Evolutionary conservation across 2,797 vertebrate genomes (phyloP), one percentile per base, ranked within the genome.

Genomic region (Hoplostethus mediterraneus): DNA sequence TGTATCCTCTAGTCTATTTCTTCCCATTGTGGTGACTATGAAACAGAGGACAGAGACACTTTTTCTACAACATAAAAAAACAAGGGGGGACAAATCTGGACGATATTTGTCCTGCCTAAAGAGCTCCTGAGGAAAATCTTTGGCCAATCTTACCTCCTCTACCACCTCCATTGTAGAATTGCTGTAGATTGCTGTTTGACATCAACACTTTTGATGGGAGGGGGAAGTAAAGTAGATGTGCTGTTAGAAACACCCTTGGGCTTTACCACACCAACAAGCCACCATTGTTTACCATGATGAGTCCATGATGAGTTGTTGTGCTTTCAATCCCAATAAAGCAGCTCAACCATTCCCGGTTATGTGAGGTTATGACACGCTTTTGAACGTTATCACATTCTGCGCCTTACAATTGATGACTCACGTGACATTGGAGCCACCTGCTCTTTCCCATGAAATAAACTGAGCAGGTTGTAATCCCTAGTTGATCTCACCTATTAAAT

Each of bases 81-180:
- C 67, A 62, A 64, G 36, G 67, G 72, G 67, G 54, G 73, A 76
- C 80, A 79, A 47, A 74, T 84, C 67, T 61, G 72, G 80, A 80
- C 70, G 54, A 74, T 3, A 38, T 70, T 38, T 65, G 74, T 84
- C 80, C 75, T 71, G 77, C 83, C 86, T 83, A 63, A 57, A 83
- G 67, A 81, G 77, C 76, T 67, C 80, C 81, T 70, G 16, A 71
- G n/a, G 54, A 69, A 79, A 30, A 63, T 83, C 77, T 80, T 45
- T 82, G 77, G 70, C 91, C 89, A 85, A 55, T 89, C 95, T 95
- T 95, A 95, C 95, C 95, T 95, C 95, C 94, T 95, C 93, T 95
- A 94, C 95, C 94, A 92, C 93, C 94, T 89, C 95, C 95, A 94
- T 95, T 95, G 95, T 95, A 95, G 94, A 95, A 95, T 56, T 95